Evolutionary conservation across 2,888 invertebrate genomes (phyloP).

Genomic region (Coelinius sp.): DNA sequence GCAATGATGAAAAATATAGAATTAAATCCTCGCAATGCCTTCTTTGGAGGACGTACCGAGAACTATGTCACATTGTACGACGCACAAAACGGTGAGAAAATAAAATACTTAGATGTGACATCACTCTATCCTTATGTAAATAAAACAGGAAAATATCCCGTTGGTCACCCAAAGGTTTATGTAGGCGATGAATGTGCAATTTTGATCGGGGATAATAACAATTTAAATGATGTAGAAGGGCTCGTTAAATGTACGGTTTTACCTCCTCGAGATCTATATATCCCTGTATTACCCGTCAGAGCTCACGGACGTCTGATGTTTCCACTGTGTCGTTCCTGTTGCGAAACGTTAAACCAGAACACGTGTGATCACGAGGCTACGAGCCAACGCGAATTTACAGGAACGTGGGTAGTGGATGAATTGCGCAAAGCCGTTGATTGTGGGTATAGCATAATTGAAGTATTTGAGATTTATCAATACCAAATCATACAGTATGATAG

Average conservation of each 20-base stretch:
- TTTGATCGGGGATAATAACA: constrained; percentile 27
- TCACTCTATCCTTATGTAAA: not conserved
- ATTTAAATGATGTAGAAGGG: constrained; percentile 38
- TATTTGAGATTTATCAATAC: constrained; percentile 63
- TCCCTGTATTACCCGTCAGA: constrained; percentile 56
- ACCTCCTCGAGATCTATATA: constrained; percentile 48
- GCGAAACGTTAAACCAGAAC: no score
- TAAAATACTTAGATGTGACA: not conserved
- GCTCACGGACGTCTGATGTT: constrained; percentile 53
- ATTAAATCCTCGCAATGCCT: no score
- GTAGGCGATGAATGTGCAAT: constrained; percentile 44
- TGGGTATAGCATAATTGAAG: constrained; percentile 59
- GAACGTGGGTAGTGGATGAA: not conserved
- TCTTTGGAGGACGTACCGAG: no score
- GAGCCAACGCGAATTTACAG: constrained; percentile 31
- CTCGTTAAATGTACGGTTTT: constrained; percentile 49
- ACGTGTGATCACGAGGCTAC: constrained; percentile 30
- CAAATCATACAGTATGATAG: constrained; percentile 49
- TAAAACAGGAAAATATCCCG: not conserved
- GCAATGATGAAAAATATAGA: no score
- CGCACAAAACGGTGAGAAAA: no score
- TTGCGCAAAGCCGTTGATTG: constrained; percentile 10
- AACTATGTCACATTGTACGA: no score
- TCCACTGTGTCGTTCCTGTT: not conserved
- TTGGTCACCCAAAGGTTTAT: constrained; percentile 7